Conservation (phyloP, 53 echinoderm and acorn worm species). For the Echinometra lucunter region DNA sequence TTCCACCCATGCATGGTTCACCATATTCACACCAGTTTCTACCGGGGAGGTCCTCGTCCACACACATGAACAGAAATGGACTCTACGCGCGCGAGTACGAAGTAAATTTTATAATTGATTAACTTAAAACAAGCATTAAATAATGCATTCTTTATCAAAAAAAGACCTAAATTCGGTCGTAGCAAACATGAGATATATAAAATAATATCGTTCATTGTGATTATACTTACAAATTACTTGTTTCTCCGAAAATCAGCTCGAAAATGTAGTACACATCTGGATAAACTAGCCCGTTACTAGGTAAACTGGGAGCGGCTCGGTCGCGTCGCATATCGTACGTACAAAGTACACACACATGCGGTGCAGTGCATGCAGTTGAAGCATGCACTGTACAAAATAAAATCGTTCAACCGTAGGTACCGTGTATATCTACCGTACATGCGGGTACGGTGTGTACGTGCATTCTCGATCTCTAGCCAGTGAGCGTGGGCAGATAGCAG, state of each 20-base stretch:
- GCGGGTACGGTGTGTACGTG: no score
- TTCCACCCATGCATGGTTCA: not conserved
- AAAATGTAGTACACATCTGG: conserved; percentile 2
- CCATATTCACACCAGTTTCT: not conserved
- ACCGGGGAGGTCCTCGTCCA: not conserved
- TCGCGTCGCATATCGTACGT: not conserved
- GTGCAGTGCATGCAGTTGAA: not conserved
- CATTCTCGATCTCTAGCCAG: no score
- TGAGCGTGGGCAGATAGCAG: no score
- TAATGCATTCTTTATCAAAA: not conserved
- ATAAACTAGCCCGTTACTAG: not conserved
- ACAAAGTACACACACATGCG: not conserved
- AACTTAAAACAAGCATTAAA: not conserved
- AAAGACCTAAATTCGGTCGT: not conserved
- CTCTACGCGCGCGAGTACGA: not conserved
- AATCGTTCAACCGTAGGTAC: not conserved
- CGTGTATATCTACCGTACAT: not conserved
- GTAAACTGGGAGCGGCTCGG: conserved; percentile 47
- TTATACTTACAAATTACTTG: not conserved
- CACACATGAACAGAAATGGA: no score
- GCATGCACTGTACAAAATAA: no score
- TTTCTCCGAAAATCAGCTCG: conserved; percentile 45
- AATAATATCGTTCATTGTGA: not conserved
- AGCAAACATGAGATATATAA: not conserved
- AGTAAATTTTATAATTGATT: not conserved